Evolutionary conservation across 2,113 vertebrate genomes (phyloP).

Genomic region (Hemiprocne comata): DNA sequence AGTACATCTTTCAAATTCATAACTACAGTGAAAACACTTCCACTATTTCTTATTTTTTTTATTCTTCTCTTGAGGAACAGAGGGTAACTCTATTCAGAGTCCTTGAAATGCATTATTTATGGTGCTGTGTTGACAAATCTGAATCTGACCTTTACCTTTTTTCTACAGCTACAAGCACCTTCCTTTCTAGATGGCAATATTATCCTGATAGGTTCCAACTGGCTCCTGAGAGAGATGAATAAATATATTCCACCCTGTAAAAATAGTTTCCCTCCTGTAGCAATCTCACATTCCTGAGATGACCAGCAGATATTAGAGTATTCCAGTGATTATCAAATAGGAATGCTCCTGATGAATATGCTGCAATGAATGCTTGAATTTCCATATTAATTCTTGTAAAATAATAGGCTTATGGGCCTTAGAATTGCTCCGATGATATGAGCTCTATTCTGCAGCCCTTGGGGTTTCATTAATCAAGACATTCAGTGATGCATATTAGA

Average conservation of each 20-base stretch:
- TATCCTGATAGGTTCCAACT: not conserved
- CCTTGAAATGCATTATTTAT: not conserved
- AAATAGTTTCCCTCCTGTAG: not conserved
- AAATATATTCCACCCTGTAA: not conserved
- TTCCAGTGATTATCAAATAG: not conserved
- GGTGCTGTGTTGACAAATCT: not conserved
- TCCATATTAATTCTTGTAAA: not conserved
- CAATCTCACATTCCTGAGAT: not conserved
- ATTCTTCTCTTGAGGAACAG: not conserved
- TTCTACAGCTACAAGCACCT: not conserved
- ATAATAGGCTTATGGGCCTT: not conserved
- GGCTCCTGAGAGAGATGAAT: not conserved
- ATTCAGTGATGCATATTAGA: not conserved
- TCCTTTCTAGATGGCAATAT: not conserved
- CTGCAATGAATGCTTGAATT: not conserved
- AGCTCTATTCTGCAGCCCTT: not conserved
- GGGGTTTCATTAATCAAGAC: conserved; percentile 3
- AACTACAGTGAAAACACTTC: not conserved
- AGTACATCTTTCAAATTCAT: not conserved
- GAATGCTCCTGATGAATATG: not conserved
- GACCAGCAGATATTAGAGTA: not conserved
- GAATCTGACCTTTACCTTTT: not conserved
- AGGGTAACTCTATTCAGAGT: not conserved
- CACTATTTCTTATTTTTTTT: not conserved
- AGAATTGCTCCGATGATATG: not conserved